Evolutionary conservation across 2,797 vertebrate species (phyloP).

Genomic region (Kryptolebias ocellatus): DNA sequence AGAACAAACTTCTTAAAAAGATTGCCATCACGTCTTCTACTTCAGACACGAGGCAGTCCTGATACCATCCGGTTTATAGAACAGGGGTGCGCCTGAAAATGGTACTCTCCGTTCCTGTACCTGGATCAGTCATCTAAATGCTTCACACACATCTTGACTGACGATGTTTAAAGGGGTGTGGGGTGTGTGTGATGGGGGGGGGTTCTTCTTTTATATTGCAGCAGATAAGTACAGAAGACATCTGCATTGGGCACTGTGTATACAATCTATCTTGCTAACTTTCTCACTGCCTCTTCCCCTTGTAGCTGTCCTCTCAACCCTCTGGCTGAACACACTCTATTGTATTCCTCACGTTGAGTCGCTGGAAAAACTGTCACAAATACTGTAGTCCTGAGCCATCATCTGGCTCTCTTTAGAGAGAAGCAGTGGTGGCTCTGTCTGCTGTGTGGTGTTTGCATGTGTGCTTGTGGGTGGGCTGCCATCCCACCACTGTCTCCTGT

Average conservation of each 20-base stretch:
- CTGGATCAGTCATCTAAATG: constrained; percentile 31
- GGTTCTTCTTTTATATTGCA: constrained; percentile 16
- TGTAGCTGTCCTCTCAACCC: constrained; percentile 55
- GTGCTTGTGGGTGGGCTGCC: constrained; percentile 65
- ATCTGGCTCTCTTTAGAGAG: constrained; percentile 47
- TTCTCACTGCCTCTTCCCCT: constrained; percentile 17
- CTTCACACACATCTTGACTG: constrained; percentile 19
- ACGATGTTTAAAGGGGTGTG: constrained; percentile 8
- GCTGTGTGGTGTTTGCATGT: constrained; percentile 51
- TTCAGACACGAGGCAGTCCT: background rate
- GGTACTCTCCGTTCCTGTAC: background rate
- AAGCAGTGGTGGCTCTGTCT: constrained; percentile 31
- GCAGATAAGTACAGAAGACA: constrained; percentile 56
- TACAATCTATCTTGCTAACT: constrained; percentile 42
- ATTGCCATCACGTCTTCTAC: background rate
- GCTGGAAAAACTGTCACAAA: constrained; percentile 63
- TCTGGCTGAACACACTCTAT: constrained; percentile 62
- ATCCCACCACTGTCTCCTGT: constrained; percentile 45
- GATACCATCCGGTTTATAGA: background rate
- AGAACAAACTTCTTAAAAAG: background rate
- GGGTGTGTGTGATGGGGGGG: background rate
- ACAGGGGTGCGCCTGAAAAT: background rate
- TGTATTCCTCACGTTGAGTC: constrained; percentile 66
- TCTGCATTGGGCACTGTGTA: constrained; percentile 49
- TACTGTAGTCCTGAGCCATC: constrained; percentile 54